Evolutionary conservation across 2,888 invertebrate species (phyloP).

Genomic region (Tromatobia lineatoria): DNA sequence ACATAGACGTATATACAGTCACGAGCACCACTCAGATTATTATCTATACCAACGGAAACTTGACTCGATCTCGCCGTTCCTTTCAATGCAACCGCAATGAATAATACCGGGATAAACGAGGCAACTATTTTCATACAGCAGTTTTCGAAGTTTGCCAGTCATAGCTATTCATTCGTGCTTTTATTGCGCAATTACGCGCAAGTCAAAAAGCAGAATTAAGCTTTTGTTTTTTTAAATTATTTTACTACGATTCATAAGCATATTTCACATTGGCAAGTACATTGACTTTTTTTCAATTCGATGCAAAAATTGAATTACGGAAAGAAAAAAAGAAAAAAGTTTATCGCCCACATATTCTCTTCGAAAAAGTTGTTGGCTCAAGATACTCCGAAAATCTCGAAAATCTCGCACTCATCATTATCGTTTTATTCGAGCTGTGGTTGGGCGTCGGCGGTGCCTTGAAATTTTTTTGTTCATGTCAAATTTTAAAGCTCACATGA

Average conservation of each 20-base stretch:
- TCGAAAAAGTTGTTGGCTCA: too few species aligned
- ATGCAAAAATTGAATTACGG: too few species aligned
- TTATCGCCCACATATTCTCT: too few species aligned
- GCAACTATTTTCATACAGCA: slow-evolving; percentile 57
- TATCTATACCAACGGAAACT: slow-evolving; percentile 69
- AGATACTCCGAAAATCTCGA: too few species aligned
- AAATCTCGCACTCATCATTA: too few species aligned
- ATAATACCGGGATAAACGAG: slow-evolving; percentile 61
- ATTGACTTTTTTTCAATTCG: not conserved
- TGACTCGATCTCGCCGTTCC: slow-evolving; percentile 67
- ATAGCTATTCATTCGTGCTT: slow-evolving; percentile 9
- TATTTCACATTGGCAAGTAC: not conserved
- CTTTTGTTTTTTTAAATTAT: not conserved
- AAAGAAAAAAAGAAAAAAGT: too few species aligned
- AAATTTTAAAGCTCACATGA: too few species aligned
- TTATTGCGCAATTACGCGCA: not conserved
- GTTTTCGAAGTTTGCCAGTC: slow-evolving; percentile 42
- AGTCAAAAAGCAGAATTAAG: not conserved
- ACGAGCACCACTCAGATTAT: slow-evolving; percentile 58
- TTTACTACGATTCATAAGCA: not conserved
- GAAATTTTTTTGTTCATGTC: too few species aligned
- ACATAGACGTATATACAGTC: slow-evolving; percentile 22
- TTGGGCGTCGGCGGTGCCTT: too few species aligned
- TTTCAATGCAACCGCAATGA: slow-evolving; percentile 68
- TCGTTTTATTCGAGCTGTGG: too few species aligned